These are phyloP conservation scores for Notarius lentiginosus DNA, from an alignment of 2,113 vertebrate species.

Conservation along the genomic window DNA sequence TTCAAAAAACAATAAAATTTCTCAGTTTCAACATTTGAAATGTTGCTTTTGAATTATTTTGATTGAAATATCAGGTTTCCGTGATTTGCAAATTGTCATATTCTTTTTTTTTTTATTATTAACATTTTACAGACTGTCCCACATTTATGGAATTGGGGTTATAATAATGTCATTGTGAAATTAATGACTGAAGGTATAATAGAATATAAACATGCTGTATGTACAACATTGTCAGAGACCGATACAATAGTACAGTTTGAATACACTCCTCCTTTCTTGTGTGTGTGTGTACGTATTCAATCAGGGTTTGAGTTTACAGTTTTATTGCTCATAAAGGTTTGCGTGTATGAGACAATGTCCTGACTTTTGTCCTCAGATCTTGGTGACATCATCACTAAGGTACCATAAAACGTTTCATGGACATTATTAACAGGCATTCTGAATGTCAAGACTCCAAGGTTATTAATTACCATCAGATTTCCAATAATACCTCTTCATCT, in stretches of 20 bases:
- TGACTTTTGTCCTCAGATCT: neutral
- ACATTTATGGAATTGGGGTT: no score
- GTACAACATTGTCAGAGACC: neutral
- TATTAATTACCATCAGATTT: constrained; percentile 15
- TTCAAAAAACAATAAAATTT: no score
- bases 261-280: neutral
- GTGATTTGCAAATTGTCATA: no score
- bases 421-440: neutral
- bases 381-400: neutral
- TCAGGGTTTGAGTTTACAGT: neutral
- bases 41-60: no score
- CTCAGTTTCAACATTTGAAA: no score
- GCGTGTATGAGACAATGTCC: neutral
- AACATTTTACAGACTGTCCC: no score
- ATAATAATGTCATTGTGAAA: neutral
- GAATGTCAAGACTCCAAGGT: constrained; percentile 12
- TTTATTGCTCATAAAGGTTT: neutral
- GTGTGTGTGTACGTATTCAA: neutral
- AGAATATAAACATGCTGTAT: neutral
- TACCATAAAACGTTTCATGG: neutral
- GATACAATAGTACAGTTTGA: neutral
- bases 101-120: no score
- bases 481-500: neutral
- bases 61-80: no score
- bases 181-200: neutral